Evolutionary conservation across 2,888 invertebrate genomes (phyloP).

Genomic region (Aphodius sticticus): DNA sequence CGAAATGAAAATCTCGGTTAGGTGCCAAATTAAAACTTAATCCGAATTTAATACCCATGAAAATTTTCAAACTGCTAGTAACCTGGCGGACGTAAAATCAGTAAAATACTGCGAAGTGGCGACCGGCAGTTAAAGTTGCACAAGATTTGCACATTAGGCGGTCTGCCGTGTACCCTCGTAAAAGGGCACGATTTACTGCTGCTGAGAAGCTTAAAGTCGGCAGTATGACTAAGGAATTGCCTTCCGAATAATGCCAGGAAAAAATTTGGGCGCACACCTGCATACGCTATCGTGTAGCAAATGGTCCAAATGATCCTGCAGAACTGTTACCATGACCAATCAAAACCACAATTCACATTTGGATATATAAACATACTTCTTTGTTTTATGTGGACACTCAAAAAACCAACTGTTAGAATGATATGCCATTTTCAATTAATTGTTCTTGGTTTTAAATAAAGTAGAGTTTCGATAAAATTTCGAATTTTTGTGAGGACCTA

Average conservation of each 20-base stretch:
- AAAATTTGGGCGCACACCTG: neutral
- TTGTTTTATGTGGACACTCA: no score
- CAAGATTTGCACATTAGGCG: conserved; percentile 4
- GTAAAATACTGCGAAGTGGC: neutral
- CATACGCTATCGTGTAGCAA: neutral
- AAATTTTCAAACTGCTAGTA: neutral
- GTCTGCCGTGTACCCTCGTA: neutral
- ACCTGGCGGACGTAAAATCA: neutral
- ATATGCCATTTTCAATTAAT: no score
- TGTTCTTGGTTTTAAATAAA: no score
- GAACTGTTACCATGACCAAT: neutral
- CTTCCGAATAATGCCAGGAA: neutral
- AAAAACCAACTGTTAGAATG: no score
- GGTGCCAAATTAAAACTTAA: neutral
- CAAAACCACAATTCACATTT: neutral
- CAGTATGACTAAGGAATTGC: neutral
- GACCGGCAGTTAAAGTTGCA: neutral
- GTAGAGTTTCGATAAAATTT: no score
- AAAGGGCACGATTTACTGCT: conserved; percentile 4
- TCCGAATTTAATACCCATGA: neutral
- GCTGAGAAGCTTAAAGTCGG: neutral
- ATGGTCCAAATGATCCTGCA: neutral
- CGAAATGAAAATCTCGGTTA: neutral
- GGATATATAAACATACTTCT: no score
- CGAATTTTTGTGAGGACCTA: no score